These are phyloP conservation scores for Drosophila sp. DNA, from an alignment of 1,140 invertebrate species.

Conservation along the genomic window DNA sequence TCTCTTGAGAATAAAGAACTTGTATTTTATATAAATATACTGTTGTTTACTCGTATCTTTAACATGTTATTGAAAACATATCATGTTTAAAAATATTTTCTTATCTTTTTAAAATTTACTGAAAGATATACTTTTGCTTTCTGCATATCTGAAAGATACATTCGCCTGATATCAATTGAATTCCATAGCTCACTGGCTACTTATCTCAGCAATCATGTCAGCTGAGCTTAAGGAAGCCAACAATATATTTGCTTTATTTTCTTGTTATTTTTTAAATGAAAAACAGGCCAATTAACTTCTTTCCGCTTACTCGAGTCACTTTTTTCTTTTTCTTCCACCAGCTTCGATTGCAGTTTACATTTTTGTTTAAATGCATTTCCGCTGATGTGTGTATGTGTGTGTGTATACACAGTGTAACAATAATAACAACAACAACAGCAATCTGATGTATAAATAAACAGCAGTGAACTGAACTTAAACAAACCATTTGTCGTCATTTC, in stretches of 20 bases:
- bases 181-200: neutral
- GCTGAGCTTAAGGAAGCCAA: slow-evolving; percentile 1
- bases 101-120: too few relatives aligned
- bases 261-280: too few relatives aligned
- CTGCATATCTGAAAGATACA: too few relatives aligned
- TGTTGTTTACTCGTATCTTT: neutral
- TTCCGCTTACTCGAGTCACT: slow-evolving; percentile 15
- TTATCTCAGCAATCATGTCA: slow-evolving; percentile 1
- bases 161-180: too few relatives aligned
- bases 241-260: slow-evolving; percentile 7
- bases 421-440: slow-evolving; percentile 42
- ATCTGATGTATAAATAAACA: slow-evolving; percentile 77
- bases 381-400: slow-evolving; percentile 42
- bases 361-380: slow-evolving; percentile 68
- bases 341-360: slow-evolving; percentile 34
- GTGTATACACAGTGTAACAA: slow-evolving; percentile 49
- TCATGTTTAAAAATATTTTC: too few relatives aligned
- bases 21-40: neutral
- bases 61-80: too few relatives aligned
- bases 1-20: neutral
- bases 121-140: too few relatives aligned
- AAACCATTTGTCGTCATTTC: slow-evolving; percentile 68
- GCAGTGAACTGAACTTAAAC: slow-evolving; percentile 70
- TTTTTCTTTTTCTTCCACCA: slow-evolving; percentile 1
- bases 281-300: slow-evolving; percentile 40